Percentiles rank a stretch among this genome's conserved stretches.
Evolutionary conservation across 2,888 invertebrate species (phyloP).

Genomic region (Sabatieria punctata): DNA sequence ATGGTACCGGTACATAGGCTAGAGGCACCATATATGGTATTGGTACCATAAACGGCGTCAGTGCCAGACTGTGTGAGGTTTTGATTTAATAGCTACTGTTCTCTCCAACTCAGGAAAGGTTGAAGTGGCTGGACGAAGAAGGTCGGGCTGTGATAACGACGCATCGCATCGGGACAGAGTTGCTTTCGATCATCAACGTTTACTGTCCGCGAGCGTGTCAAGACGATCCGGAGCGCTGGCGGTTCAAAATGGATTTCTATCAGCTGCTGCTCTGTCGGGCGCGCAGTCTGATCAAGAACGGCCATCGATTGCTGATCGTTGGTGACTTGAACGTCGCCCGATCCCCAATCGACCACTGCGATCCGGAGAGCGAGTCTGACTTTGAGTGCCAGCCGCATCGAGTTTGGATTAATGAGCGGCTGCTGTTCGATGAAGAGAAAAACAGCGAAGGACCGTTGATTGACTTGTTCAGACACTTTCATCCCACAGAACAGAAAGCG

Average conservation of each 20-base stretch:
- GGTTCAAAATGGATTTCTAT: slow-evolving; percentile 37
- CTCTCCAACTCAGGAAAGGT: slow-evolving; percentile 30
- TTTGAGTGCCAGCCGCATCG: not conserved
- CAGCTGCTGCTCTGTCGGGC: slow-evolving; percentile 35
- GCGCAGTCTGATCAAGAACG: slow-evolving; percentile 28
- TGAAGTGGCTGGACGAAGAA: slow-evolving; percentile 36
- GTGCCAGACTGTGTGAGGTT: too few relatives aligned
- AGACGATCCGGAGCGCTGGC: slow-evolving; percentile 34
- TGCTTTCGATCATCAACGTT: slow-evolving; percentile 36
- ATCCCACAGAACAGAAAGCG: slow-evolving; percentile 33
- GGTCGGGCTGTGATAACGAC: slow-evolving; percentile 38
- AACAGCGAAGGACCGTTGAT: slow-evolving; percentile 28
- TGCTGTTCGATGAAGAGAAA: not conserved
- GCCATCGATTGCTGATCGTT: slow-evolving; percentile 24
- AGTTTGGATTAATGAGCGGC: not conserved
- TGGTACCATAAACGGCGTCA: too few relatives aligned
- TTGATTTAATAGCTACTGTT: too few relatives aligned
- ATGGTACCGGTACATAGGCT: too few relatives aligned
- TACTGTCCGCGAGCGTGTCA: slow-evolving; percentile 40
- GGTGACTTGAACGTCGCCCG: slow-evolving; percentile 40
- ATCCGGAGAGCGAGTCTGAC: slow-evolving; percentile 28
- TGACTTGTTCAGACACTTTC: slow-evolving; percentile 36
- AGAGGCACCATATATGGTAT: too few relatives aligned
- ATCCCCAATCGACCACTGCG: slow-evolving; percentile 37
- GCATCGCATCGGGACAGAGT: slow-evolving; percentile 21